phyloP scores from a whole-genome alignment of 2,888 invertebrate species.

The Ectobius pallidus region DNA sequence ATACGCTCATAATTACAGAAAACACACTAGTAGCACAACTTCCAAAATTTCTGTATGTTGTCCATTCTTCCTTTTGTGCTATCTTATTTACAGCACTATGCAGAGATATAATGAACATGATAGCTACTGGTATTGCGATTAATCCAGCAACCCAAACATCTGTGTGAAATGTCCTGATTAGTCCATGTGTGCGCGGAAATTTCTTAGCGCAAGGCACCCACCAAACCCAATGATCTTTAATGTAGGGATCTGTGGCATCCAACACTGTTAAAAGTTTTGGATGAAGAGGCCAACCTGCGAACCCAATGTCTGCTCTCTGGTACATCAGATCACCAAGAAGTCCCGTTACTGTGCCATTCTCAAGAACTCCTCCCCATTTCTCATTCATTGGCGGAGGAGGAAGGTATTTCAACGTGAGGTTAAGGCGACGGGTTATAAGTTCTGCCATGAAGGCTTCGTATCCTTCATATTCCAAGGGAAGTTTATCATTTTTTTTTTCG shows the following conservation, averaged over 20 bases:
- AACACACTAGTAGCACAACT: background rate
- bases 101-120: background rate
- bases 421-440: background rate
- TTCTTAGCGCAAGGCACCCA: constrained; percentile 22
- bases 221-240: constrained; percentile 13
- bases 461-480: background rate
- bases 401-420: background rate
- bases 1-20: background rate
- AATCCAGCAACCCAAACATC: background rate
- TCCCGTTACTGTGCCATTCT: background rate
- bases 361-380: background rate
- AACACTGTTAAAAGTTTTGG: background rate
- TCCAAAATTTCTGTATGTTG: background rate
- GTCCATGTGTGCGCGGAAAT: background rate
- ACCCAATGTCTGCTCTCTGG: constrained; percentile 5
- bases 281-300: constrained; percentile 17
- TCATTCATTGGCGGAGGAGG: constrained; percentile 4
- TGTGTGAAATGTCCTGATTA: background rate
- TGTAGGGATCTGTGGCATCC: background rate
- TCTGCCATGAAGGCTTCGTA: background rate
- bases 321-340: background rate
- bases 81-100: background rate
- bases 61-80: background rate
- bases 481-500: background rate
- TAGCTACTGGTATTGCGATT: background rate